These are phyloP conservation scores for Morbakka virulenta DNA, from an alignment of 30 jellyfish, hydroid and myxozoan genomes.

Conservation along the genomic window DNA sequence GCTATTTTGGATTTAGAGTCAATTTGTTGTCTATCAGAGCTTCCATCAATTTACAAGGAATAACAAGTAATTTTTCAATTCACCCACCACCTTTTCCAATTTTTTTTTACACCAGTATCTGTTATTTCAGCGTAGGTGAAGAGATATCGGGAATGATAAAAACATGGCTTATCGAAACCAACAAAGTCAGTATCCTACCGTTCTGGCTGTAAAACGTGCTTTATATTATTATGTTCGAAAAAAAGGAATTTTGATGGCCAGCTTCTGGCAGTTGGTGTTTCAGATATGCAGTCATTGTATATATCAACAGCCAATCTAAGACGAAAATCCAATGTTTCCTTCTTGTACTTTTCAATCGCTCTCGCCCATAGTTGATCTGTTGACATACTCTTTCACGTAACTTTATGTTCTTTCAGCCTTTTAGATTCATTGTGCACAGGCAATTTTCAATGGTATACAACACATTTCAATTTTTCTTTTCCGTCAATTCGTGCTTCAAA, in stretches of 20 bases:
- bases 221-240: constrained; percentile 22
- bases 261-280: constrained; percentile 48
- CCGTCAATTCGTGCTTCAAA: constrained; percentile 38
- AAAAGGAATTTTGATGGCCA: constrained; percentile 48
- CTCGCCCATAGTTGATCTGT: constrained; percentile 19
- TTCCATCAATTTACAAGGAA: constrained; percentile 40
- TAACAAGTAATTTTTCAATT: constrained; percentile 17
- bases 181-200: constrained; percentile 39
- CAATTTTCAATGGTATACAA: constrained; percentile 20
- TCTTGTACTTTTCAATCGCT: not conserved
- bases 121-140: constrained; percentile 39
- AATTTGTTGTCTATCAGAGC: constrained; percentile 45
- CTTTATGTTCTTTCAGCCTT: not conserved
- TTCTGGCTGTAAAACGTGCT: not conserved
- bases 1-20: constrained; percentile 43
- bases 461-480: constrained; percentile 28
- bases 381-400: constrained; percentile 8
- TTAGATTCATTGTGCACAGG: constrained; percentile 13
- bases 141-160: constrained; percentile 32
- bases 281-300: constrained; percentile 33
- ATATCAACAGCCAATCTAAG: constrained; percentile 21
- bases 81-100: constrained; percentile 7
- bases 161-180: constrained; percentile 14
- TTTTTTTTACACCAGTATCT: constrained; percentile 8
- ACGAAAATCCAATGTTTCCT: constrained; percentile 3